These are phyloP conservation scores for Petrophora chlorosata DNA, from an alignment of 2,888 invertebrate genomes.

Conservation along the genomic window DNA sequence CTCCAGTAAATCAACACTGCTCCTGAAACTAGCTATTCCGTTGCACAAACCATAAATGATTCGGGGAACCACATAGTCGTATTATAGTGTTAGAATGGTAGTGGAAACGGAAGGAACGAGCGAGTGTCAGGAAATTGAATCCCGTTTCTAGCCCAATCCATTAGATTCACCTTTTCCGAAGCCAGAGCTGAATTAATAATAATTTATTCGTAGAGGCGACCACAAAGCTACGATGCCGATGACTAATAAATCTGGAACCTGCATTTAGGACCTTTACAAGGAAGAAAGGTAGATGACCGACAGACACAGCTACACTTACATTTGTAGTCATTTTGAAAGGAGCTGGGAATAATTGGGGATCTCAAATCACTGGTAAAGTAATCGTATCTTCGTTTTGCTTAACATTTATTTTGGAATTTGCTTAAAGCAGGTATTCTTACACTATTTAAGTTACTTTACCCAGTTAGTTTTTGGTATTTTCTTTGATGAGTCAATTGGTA, in stretches of 20 bases:
- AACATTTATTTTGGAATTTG: too few species aligned
- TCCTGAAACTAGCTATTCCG: conserved; percentile 33
- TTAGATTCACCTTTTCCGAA: conserved; percentile 42
- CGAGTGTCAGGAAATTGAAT: conserved; percentile 54
- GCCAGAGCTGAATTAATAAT: conserved; percentile 31
- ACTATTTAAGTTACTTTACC: too few species aligned
- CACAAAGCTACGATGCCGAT: conserved; percentile 9
- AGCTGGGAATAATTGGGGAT: too few species aligned
- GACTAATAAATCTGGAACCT: conserved; percentile 1
- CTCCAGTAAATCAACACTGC: conserved; percentile 16
- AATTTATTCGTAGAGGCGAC: conserved; percentile 16
- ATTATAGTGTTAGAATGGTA: conserved; percentile 36
- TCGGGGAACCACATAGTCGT: conserved; percentile 12
- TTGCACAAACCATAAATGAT: conserved; percentile 27
- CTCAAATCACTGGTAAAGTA: too few species aligned
- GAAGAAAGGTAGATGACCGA: too few species aligned
- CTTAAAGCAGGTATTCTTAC: too few species aligned
- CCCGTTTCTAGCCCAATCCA: conserved; percentile 43
- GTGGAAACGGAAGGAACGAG: conserved; percentile 45
- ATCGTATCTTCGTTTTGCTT: too few species aligned
- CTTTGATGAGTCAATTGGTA: neutral
- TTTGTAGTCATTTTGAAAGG: conserved; percentile 7
- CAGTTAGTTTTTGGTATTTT: neutral
- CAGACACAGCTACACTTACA: too few species aligned
- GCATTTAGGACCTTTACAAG: too few species aligned